Evolutionary conservation across 2,113 vertebrate genomes (phyloP).

Genomic region (Canis aureus): DNA sequence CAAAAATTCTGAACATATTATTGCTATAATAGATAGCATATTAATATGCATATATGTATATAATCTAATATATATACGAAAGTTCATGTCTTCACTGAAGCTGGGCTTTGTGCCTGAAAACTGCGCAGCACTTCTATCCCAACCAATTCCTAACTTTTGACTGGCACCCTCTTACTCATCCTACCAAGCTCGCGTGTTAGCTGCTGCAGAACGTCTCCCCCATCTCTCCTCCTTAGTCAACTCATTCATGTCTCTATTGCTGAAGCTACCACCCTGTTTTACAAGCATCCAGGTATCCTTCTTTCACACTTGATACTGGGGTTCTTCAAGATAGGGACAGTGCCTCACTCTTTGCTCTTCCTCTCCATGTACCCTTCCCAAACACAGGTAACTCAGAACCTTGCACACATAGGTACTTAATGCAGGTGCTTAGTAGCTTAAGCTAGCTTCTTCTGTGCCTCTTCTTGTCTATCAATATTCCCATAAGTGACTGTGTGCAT

Average conservation of each 20-base stretch:
- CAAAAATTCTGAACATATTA: conserved; percentile 19
- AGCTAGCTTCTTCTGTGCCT: neutral
- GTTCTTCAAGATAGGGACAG: neutral
- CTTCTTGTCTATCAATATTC: neutral
- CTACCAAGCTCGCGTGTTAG: neutral
- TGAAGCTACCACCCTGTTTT: neutral
- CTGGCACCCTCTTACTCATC: neutral
- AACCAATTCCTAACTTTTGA: neutral
- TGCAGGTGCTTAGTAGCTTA: neutral
- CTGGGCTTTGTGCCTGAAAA: neutral
- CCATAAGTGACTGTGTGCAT: neutral
- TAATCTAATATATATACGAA: neutral
- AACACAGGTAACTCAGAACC: neutral
- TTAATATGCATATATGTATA: neutral
- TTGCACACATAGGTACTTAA: neutral
- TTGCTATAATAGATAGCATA: neutral
- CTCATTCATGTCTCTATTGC: neutral
- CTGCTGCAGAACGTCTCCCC: neutral
- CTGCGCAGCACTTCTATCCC: neutral
- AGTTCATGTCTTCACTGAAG: neutral
- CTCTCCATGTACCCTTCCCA: neutral
- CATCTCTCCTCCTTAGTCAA: neutral
- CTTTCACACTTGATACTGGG: neutral
- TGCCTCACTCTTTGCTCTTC: neutral
- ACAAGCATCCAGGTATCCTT: neutral